Base-by-base conservation (phyloP, 64 coral and sea anemone species). In the Stylophora pistillata region DNA sequence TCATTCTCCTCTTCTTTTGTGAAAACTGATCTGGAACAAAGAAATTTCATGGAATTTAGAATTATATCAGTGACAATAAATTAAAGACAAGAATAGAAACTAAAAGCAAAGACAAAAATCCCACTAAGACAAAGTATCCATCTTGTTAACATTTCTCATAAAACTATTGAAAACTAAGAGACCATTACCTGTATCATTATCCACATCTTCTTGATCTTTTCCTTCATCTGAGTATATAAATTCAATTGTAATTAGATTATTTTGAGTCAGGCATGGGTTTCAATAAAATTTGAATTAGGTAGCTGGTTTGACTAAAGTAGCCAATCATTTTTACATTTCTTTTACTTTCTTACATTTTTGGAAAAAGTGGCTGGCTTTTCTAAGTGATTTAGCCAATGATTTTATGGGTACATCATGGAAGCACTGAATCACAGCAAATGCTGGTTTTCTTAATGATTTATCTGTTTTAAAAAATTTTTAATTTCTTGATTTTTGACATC, bases 141-240 rank as follows among this genome's bases (percentile, higher is more conserved):
- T 17, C 58, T 59, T 59, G 58, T 59, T 59, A 59, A 59, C 18
- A 59, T 59, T 59, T 17, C 12, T 17, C 12, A 30, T 31, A 73
- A 73, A 73, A 32, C 27, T 73, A 30, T 73, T 73, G 71, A 73
- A 73, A 73, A 73, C 27, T 31, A 73, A 73, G 71, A 73, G 25
- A 30, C 27, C 27, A 10, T 73, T 73, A 73, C 71, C 71, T 30
- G 29, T 31, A 1, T 32, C 71, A 73, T 73, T 73, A 73, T 30
- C 71, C 7, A 13, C 71, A 10, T 73, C 71, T 73, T 73, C 27
- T 73, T 73, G 71, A 73, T 31, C 71, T 73, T 0, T 28, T 73
- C 71, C 25, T 28, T 0, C 27, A 73, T 73, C 0, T 73, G 71
- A 73, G 71, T 73, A 73, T 73, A 73, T 1, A 73, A 73, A 10